These are phyloP conservation scores for Montipora efflorescens DNA, from an alignment of 64 coral and sea anemone species.

Conservation along the genomic window DNA sequence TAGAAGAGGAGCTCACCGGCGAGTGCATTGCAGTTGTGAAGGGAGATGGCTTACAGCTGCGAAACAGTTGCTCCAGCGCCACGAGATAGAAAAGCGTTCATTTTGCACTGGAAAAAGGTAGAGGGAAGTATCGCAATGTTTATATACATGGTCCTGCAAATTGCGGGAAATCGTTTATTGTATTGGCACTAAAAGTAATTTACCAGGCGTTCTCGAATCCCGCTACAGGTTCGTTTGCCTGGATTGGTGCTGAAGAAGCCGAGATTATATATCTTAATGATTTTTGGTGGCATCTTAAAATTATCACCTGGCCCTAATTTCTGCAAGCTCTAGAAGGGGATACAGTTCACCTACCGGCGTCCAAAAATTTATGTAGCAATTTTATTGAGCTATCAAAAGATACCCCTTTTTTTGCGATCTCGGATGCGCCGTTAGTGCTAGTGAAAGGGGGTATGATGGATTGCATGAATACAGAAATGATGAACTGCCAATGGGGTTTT, in stretches of 20 bases:
- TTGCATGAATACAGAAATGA: background rate
- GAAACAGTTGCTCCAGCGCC: background rate
- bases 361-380: background rate
- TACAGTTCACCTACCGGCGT: background rate
- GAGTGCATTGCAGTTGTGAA: background rate
- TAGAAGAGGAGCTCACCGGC: background rate
- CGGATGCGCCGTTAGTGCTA: background rate
- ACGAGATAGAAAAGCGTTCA: background rate
- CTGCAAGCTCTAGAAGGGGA: background rate
- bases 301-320: background rate
- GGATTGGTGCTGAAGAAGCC: background rate
- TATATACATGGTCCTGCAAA: background rate
- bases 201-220: background rate
- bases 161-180: background rate
- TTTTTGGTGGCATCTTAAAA: background rate
- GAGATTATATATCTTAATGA: background rate
- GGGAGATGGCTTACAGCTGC: background rate
- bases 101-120: background rate
- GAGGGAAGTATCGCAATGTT: background rate
- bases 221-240: background rate
- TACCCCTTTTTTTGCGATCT: background rate
- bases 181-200: background rate
- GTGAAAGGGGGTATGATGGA: background rate
- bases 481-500: background rate
- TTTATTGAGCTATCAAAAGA: background rate